Evolutionary conservation across 2,797 vertebrate species (phyloP).

Genomic region (Astyanax mexicanus): DNA sequence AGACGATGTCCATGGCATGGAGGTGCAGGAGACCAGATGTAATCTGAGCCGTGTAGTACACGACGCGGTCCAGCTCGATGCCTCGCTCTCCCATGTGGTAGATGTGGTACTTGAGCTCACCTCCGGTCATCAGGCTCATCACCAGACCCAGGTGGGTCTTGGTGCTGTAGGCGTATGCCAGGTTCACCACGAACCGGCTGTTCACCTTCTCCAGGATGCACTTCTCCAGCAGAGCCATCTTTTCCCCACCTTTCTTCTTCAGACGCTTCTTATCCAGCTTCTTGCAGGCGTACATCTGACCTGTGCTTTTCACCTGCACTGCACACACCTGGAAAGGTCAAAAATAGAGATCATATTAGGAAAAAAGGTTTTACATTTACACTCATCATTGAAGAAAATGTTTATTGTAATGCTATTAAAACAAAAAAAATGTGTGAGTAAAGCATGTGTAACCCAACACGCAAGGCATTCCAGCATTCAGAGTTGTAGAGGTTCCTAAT

Average conservation of each 20-base stretch:
- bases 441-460: too few relatives aligned
- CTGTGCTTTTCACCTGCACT: slow-evolving; percentile 88
- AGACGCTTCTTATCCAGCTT: slow-evolving; percentile 92
- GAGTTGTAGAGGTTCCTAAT: too few relatives aligned
- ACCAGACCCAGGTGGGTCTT: slow-evolving; percentile 90
- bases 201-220: slow-evolving; percentile 87
- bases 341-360: too few relatives aligned
- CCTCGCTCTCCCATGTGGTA: slow-evolving; percentile 86
- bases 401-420: too few relatives aligned
- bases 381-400: too few relatives aligned
- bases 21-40: slow-evolving; percentile 78
- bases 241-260: slow-evolving; percentile 88
- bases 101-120: slow-evolving; percentile 89
- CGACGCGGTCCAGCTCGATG: slow-evolving; percentile 79
- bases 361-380: too few relatives aligned
- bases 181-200: slow-evolving; percentile 87
- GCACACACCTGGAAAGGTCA: slow-evolving; percentile 82
- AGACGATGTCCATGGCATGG: slow-evolving; percentile 80
- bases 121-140: slow-evolving; percentile 94
- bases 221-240: slow-evolving; percentile 90
- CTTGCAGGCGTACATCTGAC: slow-evolving; percentile 92
- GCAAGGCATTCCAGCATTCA: too few relatives aligned
- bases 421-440: too few relatives aligned
- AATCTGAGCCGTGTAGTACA: slow-evolving; percentile 89
- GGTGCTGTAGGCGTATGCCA: slow-evolving; percentile 89